Evolutionary conservation across 1,140 invertebrate genomes (phyloP).

Genomic region (Procambarus virginalis): DNA sequence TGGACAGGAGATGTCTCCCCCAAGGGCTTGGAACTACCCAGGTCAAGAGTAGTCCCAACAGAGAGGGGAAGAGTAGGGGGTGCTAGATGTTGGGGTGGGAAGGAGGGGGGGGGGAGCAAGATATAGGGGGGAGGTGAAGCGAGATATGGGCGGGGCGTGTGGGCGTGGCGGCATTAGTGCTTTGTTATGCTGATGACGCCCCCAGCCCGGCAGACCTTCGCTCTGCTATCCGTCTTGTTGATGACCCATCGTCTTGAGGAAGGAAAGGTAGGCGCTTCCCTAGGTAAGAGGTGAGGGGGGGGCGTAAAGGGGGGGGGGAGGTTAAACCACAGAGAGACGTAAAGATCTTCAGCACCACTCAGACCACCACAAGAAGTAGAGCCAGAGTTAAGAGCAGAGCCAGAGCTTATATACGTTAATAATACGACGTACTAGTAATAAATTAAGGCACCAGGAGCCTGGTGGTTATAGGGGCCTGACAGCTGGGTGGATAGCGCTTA

Average conservation of each 20-base stretch:
- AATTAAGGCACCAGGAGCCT: too few species aligned
- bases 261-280: neutral
- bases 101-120: neutral
- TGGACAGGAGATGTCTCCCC: too few species aligned
- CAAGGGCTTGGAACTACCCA: neutral
- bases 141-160: neutral
- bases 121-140: too few species aligned
- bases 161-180: neutral
- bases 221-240: neutral
- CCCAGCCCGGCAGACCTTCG: neutral
- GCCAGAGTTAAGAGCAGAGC: too few species aligned
- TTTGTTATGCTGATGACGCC: constrained; percentile 20
- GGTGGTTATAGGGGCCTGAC: too few species aligned
- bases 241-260: neutral
- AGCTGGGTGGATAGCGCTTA: too few species aligned
- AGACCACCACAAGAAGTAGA: too few species aligned
- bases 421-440: too few species aligned
- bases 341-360: too few species aligned
- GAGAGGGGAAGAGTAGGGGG: neutral
- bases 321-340: too few species aligned
- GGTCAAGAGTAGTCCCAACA: too few species aligned
- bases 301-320: neutral
- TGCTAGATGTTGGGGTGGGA: neutral
- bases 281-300: neutral
- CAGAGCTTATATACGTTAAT: too few species aligned